Percentiles rank a stretch among this genome's conserved stretches.
Evolutionary conservation across 2,888 invertebrate genomes (phyloP).

Genomic region (Melanotus villosus): DNA sequence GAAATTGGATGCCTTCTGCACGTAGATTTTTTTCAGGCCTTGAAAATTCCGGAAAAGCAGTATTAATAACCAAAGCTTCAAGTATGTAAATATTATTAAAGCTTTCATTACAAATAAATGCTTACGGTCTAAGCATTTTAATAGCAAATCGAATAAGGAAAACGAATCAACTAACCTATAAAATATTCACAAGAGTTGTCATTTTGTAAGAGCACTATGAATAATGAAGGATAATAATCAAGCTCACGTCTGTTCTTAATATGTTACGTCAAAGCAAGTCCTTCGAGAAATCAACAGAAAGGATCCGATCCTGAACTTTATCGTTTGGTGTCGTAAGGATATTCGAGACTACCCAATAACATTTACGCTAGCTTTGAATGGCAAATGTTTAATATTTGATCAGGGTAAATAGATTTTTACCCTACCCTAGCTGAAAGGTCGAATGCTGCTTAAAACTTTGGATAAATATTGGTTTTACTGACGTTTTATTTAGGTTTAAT

Average conservation of each 20-base stretch:
- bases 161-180: conserved; percentile 15
- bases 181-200: conserved; percentile 33
- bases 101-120: too few relatives aligned
- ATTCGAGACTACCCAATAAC: conserved; percentile 28
- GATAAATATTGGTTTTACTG: conserved; percentile 46
- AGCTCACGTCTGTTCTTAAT: conserved; percentile 32
- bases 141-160: too few relatives aligned
- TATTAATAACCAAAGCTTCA: too few relatives aligned
- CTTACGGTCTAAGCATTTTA: too few relatives aligned
- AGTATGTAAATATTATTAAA: too few relatives aligned
- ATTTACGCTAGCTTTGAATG: conserved; percentile 50
- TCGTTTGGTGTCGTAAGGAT: conserved; percentile 22
- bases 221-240: conserved; percentile 43
- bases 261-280: conserved; percentile 47
- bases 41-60: too few relatives aligned
- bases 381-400: conserved; percentile 62
- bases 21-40: too few relatives aligned
- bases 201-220: conserved; percentile 45
- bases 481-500: conserved; percentile 43
- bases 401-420: conserved; percentile 57
- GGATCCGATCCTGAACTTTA: conserved; percentile 12
- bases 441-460: conserved; percentile 50
- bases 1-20: too few relatives aligned
- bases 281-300: conserved; percentile 48
- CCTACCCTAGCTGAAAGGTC: conserved; percentile 53